phyloP scores from a whole-genome alignment of 2,797 vertebrate species.

The Sitta carolinensis region DNA sequence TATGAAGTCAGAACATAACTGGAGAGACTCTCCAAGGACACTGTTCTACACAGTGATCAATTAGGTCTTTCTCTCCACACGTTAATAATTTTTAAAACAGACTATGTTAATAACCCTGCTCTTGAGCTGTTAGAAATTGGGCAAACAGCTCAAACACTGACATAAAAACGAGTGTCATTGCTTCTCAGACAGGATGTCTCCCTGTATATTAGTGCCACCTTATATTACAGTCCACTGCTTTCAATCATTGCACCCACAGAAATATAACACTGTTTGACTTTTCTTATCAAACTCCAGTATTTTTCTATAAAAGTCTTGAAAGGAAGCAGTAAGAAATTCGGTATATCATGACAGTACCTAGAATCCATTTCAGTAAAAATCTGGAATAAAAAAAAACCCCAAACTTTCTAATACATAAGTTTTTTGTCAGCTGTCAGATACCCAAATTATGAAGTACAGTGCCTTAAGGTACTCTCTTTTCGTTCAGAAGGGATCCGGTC shows the following conservation, averaged over 20 bases:
- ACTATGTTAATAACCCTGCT: neutral
- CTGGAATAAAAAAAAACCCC: neutral
- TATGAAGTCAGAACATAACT: neutral
- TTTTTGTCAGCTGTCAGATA: neutral
- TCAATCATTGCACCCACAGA: neutral
- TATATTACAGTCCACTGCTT: neutral
- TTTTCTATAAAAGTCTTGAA: neutral
- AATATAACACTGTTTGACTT: neutral
- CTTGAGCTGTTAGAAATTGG: neutral
- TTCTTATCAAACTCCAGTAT: neutral
- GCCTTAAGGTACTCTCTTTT: neutral
- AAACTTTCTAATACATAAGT: neutral
- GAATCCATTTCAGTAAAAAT: neutral
- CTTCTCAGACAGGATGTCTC: neutral
- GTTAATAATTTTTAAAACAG: neutral
- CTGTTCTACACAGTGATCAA: neutral
- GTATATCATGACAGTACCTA: neutral
- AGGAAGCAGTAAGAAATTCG: neutral
- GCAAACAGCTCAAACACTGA: neutral
- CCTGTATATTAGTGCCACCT: neutral
- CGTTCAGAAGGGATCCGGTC: neutral
- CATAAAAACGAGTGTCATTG: neutral
- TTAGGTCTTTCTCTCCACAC: neutral
- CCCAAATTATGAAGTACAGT: neutral
- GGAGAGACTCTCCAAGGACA: neutral